Conservation (phyloP, 2,888 invertebrate species). For the Caenorhabditis sinica region DNA sequence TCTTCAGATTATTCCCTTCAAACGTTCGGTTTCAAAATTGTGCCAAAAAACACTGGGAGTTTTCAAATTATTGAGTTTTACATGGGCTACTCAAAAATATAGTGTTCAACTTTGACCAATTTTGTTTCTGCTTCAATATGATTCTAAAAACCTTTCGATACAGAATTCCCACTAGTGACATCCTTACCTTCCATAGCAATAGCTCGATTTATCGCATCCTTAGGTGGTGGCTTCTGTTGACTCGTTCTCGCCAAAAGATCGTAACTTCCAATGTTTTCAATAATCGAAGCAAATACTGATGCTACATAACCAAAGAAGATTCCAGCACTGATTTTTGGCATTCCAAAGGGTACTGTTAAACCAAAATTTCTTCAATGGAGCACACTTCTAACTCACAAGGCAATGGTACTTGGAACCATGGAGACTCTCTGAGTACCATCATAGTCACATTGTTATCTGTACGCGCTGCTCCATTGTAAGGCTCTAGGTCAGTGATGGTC, state of each 20-base stretch:
- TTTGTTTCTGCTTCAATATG: too few species aligned
- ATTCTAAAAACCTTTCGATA: too few species aligned
- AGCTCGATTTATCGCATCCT: constrained; percentile 78
- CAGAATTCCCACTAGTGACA: too few species aligned
- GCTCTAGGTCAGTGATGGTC: constrained; percentile 75
- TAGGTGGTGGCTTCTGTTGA: constrained; percentile 75
- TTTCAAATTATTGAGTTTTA: too few species aligned
- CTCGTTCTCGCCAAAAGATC: constrained; percentile 72
- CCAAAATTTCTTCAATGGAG: not conserved
- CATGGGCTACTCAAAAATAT: too few species aligned
- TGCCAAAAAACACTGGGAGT: too few species aligned
- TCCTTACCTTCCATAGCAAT: constrained; percentile 77
- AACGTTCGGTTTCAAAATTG: too few species aligned
- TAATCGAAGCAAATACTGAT: constrained; percentile 75
- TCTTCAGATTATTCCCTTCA: too few species aligned
- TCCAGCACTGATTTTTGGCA: constrained; percentile 72
- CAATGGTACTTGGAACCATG: constrained; percentile 79
- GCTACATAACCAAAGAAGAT: constrained; percentile 79
- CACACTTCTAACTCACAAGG: constrained; percentile 72
- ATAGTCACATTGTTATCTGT: constrained; percentile 77
- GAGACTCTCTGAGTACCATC: constrained; percentile 71
- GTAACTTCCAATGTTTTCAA: constrained; percentile 78
- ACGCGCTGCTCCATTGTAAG: constrained; percentile 71
- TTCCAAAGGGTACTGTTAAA: constrained; percentile 78
- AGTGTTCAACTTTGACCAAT: too few species aligned